Base-by-base conservation (phyloP, 2,113 vertebrate species). In the Ailurus styani region DNA sequence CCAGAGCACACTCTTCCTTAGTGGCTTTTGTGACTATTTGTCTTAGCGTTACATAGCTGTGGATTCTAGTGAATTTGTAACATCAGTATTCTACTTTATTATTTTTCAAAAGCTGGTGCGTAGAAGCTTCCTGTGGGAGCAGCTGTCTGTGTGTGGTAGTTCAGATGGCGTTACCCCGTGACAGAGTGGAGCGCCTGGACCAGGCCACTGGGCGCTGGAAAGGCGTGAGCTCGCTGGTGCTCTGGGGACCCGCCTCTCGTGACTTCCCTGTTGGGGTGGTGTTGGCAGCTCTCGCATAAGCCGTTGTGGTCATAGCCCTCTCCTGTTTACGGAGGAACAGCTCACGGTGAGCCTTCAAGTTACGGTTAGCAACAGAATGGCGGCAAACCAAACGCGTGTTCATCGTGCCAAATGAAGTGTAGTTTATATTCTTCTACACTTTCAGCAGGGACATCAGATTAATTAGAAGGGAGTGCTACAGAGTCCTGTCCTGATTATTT, bases 141-240 rank as follows among this genome's bases (percentile, higher is more conserved):
- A 81, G 42, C n/a, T 37, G 11, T 68, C 40, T 82, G 85, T 68
- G 5, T 6, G 9, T n/a, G 10, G 10, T 10, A 5, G 17, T 55
- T 45, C 25, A 50, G 47, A 42, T 75, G 54, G 14, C 8, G 4
- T 31, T 23, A 15, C 1, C 18, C 64, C 34, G 2, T 14, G 77
- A 42, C 54, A 29, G 50, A 73, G 60, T 55, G 7, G 1, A 10
- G 66, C 11, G 52, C 17, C 6, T 37, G 50, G 64, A 8, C 7
- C 6, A 2, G 42, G 37, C 20, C 23, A 2, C 55, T 0, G 29
- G 25, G 37, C 47, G 31, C 55, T 13, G 54, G 25, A 6, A 40
- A 37, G 3, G 14, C 1, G 0, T 5, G 17, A 13, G 4, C 60
- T 21, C 3, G 15, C 5, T 17, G 20, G 21, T 18, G 25, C 64